phyloP scores from a whole-genome alignment of 2,113 vertebrate species.

The Pterocles gutturalis region DNA sequence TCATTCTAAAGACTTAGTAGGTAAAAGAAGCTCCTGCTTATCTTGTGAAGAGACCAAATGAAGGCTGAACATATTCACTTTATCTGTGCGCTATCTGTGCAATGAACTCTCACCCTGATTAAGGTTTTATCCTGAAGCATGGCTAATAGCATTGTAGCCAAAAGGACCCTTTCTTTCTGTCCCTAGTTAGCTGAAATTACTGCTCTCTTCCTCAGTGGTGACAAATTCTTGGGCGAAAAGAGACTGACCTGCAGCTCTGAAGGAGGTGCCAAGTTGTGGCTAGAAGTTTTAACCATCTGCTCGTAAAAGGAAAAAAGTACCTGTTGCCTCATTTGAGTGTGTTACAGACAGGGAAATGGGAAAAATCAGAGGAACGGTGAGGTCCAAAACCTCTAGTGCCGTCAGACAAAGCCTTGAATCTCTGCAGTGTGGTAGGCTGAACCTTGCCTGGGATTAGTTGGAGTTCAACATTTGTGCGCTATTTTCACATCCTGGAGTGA shows the following conservation, averaged over 20 bases:
- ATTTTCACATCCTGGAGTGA: background rate
- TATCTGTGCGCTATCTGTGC: constrained; percentile 52
- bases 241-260: constrained; percentile 28
- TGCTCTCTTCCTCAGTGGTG: constrained; percentile 17
- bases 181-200: constrained; percentile 22
- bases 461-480: background rate
- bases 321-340: background rate
- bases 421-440: background rate
- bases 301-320: background rate
- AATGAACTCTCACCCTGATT: constrained; percentile 71
- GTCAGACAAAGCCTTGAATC: background rate
- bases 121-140: constrained; percentile 60
- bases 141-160: constrained; percentile 50
- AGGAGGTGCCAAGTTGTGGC: background rate
- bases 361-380: background rate
- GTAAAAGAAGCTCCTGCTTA: background rate
- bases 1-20: background rate
- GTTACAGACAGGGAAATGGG: background rate
- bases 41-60: background rate
- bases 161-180: constrained; percentile 28
- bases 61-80: constrained; percentile 4
- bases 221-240: constrained; percentile 51
- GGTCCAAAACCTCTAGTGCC: background rate
- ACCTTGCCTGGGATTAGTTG: background rate
- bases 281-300: background rate